A percentile compares a stretch with the other conserved stretches of the same genome.
phyloP scores from a whole-genome alignment of 2,113 vertebrate genomes.

The Pomatorhinus ruficollis region DNA sequence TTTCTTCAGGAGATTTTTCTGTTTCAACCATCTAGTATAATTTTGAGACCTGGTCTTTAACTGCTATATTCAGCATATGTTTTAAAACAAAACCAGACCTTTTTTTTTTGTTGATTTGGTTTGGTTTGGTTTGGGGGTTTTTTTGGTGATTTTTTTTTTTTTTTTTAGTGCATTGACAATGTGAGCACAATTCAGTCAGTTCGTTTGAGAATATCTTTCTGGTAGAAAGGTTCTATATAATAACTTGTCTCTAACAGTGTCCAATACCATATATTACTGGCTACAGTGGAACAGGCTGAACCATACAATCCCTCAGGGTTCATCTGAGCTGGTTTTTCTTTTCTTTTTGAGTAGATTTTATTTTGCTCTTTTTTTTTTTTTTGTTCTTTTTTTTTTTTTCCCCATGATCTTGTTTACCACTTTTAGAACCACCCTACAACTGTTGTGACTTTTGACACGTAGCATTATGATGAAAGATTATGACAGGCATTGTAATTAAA shows the following conservation, averaged over 20 bases:
- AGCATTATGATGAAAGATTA: not conserved
- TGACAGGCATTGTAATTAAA: not conserved
- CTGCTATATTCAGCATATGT: fast-evolving
- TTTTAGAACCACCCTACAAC: not conserved
- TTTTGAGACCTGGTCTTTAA: not conserved
- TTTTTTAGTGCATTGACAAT: not conserved
- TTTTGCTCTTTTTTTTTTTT: not conserved
- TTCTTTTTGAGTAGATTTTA: not conserved
- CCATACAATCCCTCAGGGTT: not conserved
- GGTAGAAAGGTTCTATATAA: too few species aligned
- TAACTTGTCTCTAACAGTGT: not conserved
- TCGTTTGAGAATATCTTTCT: not conserved
- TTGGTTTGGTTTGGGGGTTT: too few species aligned
- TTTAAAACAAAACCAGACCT: not conserved
- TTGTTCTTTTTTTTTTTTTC: not conserved
- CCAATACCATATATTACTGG: not conserved
- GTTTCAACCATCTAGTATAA: not conserved
- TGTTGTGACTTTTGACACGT: not conserved
- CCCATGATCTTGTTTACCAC: not conserved
- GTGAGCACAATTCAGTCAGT: not conserved
- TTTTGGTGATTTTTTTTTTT: too few species aligned
- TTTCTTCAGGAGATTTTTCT: not conserved
- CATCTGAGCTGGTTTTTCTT: not conserved
- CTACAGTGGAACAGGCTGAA: not conserved
- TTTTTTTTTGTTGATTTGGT: too few species aligned